Conservation (phyloP, 2,888 invertebrate species). For the Adelphocoris suturalis region DNA sequence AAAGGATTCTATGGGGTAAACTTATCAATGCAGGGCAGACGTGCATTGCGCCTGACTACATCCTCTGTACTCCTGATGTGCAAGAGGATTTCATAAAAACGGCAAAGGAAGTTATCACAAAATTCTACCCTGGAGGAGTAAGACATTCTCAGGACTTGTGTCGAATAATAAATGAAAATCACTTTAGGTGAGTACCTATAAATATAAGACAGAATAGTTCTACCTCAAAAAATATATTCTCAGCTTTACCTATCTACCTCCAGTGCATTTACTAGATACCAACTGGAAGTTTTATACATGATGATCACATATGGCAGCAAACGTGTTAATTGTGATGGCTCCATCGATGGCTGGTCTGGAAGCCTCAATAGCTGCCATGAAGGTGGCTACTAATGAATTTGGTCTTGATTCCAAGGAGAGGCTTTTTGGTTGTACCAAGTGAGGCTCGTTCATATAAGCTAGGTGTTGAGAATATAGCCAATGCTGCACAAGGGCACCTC, state of each 20-base stretch:
- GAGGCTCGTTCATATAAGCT: too few relatives aligned
- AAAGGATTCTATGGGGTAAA: constrained; percentile 96
- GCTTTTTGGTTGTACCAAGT: too few relatives aligned
- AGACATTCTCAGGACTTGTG: constrained; percentile 91
- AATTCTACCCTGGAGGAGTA: constrained; percentile 91
- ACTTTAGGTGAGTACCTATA: constrained; percentile 85
- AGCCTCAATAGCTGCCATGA: too few relatives aligned
- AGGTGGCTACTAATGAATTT: too few relatives aligned
- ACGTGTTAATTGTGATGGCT: neutral
- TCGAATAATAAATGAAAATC: constrained; percentile 90
- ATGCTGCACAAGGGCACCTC: too few relatives aligned
- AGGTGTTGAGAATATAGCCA: too few relatives aligned
- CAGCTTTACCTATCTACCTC: too few relatives aligned
- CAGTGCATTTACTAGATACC: too few relatives aligned
- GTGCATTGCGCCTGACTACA: constrained; percentile 97
- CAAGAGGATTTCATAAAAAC: constrained; percentile 86
- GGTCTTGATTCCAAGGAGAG: too few relatives aligned
- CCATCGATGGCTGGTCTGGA: too few relatives aligned
- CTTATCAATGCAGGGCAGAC: constrained; percentile 95
- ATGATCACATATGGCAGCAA: neutral
- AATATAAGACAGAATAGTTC: neutral
- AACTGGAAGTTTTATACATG: too few relatives aligned
- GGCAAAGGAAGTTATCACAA: constrained; percentile 84
- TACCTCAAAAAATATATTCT: too few relatives aligned
- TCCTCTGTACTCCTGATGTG: constrained; percentile 89